Base-by-base conservation (phyloP, 2,888 invertebrate species). In the Chrysomela aeneicollis region DNA sequence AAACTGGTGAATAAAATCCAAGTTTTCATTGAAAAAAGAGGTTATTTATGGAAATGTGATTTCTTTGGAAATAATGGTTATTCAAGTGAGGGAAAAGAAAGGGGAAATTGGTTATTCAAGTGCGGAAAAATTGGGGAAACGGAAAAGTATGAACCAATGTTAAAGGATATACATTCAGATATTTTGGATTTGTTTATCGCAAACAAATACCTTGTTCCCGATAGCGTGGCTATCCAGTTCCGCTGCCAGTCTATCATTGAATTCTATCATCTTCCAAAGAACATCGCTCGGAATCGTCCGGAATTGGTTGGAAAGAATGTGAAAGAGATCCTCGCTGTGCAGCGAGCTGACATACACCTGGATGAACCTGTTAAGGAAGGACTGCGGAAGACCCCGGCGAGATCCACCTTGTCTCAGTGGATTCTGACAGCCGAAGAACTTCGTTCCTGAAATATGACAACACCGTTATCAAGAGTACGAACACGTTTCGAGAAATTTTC, bases 381-480 rank as follows among this genome's bases (percentile, higher is more conserved):
- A 98, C 76, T 94, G 90, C 0, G 99, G 99, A 26, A 99, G 85
- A 0, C 98, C 98, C 81, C 98, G 90, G 68, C 99, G 87, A 0
- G 95, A 97, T 0, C 98, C 98, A 9, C 99, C 99, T 85, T 99
- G 96, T 75, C 90, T 90, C 46, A 95, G 84, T 0, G 99, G 99
- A 86, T 99, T 99, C 83, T 99, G 99, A 77, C 98, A 98, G 0
- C 94, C 99, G 82, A 99, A 99, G 55, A 99, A 87, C 72, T 93
- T 89, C 0, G 97, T 97, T 72, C 89, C 87, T 78, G 62, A 32
- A 71, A 71, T 15, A 42, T 15, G 6, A 26, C 26, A 26, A 26
- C 26, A 26, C 6, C 26, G 26, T 26, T 26, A n/a, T n/a, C n/a
- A n/a, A n/a, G n/a, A n/a, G n/a, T n/a, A n/a, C n/a, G 26, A 26